phyloP scores from a whole-genome alignment of 2,888 invertebrate genomes.

The Perithous albicinctus region DNA sequence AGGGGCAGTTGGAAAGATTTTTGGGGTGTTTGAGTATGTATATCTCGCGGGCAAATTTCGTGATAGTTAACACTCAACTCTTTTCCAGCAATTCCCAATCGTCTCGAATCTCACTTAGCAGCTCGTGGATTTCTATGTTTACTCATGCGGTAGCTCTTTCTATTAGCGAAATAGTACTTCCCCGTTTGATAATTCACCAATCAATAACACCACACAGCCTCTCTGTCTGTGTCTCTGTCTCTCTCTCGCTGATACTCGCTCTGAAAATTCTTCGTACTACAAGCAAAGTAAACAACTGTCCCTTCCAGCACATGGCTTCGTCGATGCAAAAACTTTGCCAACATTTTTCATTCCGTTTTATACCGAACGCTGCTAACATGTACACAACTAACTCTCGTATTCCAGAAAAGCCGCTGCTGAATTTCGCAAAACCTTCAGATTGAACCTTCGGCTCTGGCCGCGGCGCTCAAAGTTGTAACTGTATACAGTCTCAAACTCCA shows the following conservation, averaged over 20 bases:
- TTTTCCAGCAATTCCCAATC: conserved; percentile 32
- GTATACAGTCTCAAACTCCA: neutral
- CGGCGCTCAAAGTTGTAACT: neutral
- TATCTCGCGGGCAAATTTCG: conserved; percentile 10
- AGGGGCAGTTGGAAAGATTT: conserved; percentile 22
- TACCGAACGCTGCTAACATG: neutral
- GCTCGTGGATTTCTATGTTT: conserved; percentile 30
- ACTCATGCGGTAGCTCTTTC: conserved; percentile 20
- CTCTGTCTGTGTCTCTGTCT: conserved; percentile 19
- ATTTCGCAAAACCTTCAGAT: conserved; percentile 7
- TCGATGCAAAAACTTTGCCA: conserved; percentile 34
- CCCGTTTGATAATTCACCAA: conserved; percentile 41
- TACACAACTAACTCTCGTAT: conserved; percentile 35
- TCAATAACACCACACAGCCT: conserved; percentile 25
- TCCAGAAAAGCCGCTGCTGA: neutral
- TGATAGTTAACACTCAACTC: conserved; percentile 32
- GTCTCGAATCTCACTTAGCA: conserved; percentile 28
- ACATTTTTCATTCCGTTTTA: conserved; percentile 49
- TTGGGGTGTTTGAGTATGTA: neutral
- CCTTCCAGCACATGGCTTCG: neutral
- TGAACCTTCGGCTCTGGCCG: neutral
- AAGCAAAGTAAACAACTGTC: conserved; percentile 32
- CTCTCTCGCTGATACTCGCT: conserved; percentile 19
- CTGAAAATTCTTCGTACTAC: neutral
- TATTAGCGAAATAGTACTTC: conserved; percentile 38